phyloP scores from a whole-genome alignment of 2,888 invertebrate species.

The Arge pagana region DNA sequence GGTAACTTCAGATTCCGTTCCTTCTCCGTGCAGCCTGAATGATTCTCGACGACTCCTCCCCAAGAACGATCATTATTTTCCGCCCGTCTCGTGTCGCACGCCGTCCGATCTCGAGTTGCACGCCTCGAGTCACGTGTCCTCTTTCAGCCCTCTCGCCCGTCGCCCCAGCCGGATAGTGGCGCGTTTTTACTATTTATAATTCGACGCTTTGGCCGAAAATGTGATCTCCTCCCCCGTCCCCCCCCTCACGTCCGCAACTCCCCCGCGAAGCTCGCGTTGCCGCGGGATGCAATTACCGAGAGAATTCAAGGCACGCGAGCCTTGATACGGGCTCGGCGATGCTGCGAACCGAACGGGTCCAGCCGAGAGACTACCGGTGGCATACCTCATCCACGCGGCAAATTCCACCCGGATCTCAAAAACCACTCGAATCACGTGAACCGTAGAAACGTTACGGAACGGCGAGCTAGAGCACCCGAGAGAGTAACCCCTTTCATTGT shows the following conservation, averaged over 20 bases:
- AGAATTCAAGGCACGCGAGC: slow-evolving; percentile 52
- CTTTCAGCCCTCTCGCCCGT: background rate
- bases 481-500: slow-evolving; percentile 16
- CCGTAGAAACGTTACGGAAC: background rate
- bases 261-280: background rate
- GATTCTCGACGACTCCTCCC: too few relatives aligned
- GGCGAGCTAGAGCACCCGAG: too few relatives aligned
- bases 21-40: too few relatives aligned
- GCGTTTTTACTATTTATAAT: slow-evolving; percentile 43
- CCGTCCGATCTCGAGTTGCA: background rate
- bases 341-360: slow-evolving; percentile 31
- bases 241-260: background rate
- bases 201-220: slow-evolving; percentile 40
- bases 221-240: slow-evolving; percentile 38
- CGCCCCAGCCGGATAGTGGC: too few relatives aligned
- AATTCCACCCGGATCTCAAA: slow-evolving; percentile 4
- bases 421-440: slow-evolving; percentile 15
- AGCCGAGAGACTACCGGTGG: slow-evolving; percentile 15
- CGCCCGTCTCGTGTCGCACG: background rate
- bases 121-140: background rate
- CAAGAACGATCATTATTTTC: too few relatives aligned
- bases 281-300: slow-evolving; percentile 52
- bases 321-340: slow-evolving; percentile 42
- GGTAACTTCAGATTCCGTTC: too few relatives aligned
- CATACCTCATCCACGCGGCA: background rate